A percentile compares a stretch with the other conserved stretches of the same genome.
These are phyloP conservation scores for Casuarius casuarius DNA, from an alignment of 2,113 vertebrate species.

Conservation along the genomic window DNA sequence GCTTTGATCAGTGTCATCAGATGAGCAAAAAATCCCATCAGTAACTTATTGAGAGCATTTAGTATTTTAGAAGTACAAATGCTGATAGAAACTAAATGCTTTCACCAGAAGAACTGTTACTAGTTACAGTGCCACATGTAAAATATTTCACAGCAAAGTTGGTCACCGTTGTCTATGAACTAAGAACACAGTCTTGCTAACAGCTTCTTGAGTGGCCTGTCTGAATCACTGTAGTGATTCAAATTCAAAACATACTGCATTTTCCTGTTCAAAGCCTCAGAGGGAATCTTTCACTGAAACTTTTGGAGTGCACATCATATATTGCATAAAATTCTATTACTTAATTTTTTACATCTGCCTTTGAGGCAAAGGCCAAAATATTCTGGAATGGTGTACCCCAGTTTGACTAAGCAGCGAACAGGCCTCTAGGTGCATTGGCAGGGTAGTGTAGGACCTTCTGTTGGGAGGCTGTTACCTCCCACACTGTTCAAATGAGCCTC, in stretches of 20 bases:
- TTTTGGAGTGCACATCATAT: neutral
- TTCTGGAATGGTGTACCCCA: neutral
- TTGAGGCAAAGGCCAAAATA: neutral
- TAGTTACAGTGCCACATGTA: neutral
- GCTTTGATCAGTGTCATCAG: neutral
- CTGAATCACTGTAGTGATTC: neutral
- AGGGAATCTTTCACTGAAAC: neutral
- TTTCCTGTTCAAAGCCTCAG: neutral
- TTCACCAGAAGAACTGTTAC: neutral
- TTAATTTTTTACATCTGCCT: neutral
- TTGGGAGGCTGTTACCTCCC: neutral
- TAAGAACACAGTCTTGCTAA: neutral
- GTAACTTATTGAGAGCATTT: neutral
- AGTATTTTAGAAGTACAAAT: neutral
- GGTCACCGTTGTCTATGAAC: neutral
- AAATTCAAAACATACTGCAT: neutral
- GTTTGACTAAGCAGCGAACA: neutral
- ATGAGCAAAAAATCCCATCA: neutral
- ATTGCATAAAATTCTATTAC: neutral
- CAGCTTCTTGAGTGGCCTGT: fast-evolving
- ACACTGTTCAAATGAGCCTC: neutral
- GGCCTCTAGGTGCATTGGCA: neutral
- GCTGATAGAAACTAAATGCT: neutral
- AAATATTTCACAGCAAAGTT: neutral
- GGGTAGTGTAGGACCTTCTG: neutral